These are phyloP conservation scores for Pseudanteris insignis DNA, from an alignment of 2,888 invertebrate genomes.

Conservation along the genomic window DNA sequence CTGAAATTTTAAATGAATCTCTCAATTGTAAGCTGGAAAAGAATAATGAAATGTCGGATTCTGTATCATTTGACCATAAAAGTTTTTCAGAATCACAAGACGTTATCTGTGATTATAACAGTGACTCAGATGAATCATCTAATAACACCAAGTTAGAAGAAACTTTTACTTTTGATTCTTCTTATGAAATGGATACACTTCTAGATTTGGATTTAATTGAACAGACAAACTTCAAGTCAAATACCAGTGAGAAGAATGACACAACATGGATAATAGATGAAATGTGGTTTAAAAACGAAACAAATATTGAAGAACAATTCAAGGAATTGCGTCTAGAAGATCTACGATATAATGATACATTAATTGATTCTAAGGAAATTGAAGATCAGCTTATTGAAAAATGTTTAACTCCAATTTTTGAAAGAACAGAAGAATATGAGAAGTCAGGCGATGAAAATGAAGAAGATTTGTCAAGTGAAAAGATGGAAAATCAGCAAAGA, in stretches of 20 bases:
- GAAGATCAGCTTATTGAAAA: neutral
- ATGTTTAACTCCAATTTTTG: conserved; percentile 19
- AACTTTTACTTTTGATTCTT: conserved; percentile 29
- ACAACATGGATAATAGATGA: conserved; percentile 27
- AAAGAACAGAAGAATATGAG: conserved; percentile 6
- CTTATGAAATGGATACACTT: conserved; percentile 45
- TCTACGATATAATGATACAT: conserved; percentile 20
- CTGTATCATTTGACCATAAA: neutral
- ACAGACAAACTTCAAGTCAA: conserved; percentile 51
- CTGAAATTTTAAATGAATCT: conserved; percentile 49
- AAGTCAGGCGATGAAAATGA: conserved; percentile 2
- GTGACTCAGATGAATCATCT: conserved; percentile 10
- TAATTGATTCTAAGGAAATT: conserved; percentile 5
- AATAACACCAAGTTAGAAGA: conserved; percentile 16
- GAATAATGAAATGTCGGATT: neutral
- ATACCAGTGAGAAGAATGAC: conserved; percentile 50
- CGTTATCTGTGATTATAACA: neutral
- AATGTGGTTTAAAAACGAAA: conserved; percentile 30
- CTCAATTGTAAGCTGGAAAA: conserved; percentile 46
- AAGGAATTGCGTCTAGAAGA: conserved; percentile 3
- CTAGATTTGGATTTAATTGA: conserved; percentile 51
- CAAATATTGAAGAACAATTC: conserved; percentile 19
- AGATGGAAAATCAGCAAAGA: neutral
- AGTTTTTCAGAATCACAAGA: neutral
- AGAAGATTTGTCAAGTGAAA: neutral